Base-by-base conservation (phyloP, 2,113 vertebrate genomes). In the Dolichotis patagonum region DNA sequence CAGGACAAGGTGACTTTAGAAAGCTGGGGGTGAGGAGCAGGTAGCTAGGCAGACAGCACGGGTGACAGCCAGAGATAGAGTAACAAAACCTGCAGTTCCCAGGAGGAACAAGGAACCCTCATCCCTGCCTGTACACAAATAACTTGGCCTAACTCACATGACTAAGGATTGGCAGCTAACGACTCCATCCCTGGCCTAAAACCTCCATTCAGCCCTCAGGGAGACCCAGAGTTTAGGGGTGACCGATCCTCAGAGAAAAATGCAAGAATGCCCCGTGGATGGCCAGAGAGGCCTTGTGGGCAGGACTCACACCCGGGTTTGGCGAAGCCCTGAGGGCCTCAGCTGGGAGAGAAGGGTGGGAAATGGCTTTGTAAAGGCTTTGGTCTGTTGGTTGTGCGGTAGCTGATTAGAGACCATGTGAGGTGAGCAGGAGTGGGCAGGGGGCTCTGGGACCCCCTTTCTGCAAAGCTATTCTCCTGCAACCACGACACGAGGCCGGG, bases 151-250 rank as follows among this genome's bases (percentile, higher is more conserved):
- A 4, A 10, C 38, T 52, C 73, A 17, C 38, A 2, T 16, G n/a
- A 11, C 13, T 2, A 7, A 28, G 9, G 54, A 35, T 6, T 5
- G 13, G 56, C 30, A 16, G 32, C 22, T 24, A 5, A 3, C n/a
- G 22, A 22, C 13, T 49, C 24, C 28, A 22, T 10, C 28, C 9
- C 13, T 0, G 8, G 41, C 35, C 43, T 3, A 9, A 10, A 38
- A 11, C 41, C 17, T 14, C 5, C 1, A 0, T 0, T 17, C 14
- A 1, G 11, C 16, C 41, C 0, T 6, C 38, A 12, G 28, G 2
- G 10, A 22, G 46, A 46, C 73, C 82, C 3, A 0, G 24, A 52
- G 14, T 19, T 58, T 13, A 9, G 7, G 43, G 0, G 0, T 0
- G 0, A 5, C 0, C 4, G 73, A 1, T 0, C 3, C 56, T 24